Evolutionary conservation across 2,888 invertebrate genomes (phyloP), one percentile per base, ranked within the genome.

Genomic region (Sesamia inferens): DNA sequence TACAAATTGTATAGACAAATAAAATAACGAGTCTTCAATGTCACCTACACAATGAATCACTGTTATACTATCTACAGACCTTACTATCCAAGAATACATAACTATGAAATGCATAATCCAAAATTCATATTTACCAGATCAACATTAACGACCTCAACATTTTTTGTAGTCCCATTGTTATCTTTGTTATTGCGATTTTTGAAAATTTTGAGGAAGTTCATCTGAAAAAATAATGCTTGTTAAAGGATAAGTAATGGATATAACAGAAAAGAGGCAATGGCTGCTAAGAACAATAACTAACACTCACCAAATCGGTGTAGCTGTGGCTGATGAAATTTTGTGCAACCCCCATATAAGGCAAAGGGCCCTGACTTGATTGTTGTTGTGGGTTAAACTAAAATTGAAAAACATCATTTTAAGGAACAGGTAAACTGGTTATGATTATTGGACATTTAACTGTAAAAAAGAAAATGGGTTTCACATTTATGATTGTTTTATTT

Each of bases 81-180:
- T 54, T 7, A 13, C 55, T 22, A 13, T 14, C 11, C 11, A 71
- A 22, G 14, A 39, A 61, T 54, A 59, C 6, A 44, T 54, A 1
- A 54, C 61, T 14, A 3, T n/a, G 1, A 61, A 75, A 44, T n/a
- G n/a, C 8, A 54, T 24, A 22, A 48, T 24, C 7, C 24, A 58
- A 42, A 16, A 6, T 24, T 58, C 31, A 59, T 14, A 0, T 14
- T 81, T 90, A 93, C 93, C 93, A 92, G 87, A 71, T 91, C 90
- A 48, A 67, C 13, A 74, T 80, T 76, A 44, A 31, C 31, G 19
- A 75, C 82, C 59, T 74, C 83, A 14, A 79, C 74, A 64, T 68
- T 61, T 14, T 44, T 31, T 31, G 31, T 31, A 31, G 31, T 31
- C 31, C 31, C 31, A 31, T 3, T 31, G 31, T 31, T 31, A 31